Evolutionary conservation across 1,140 invertebrate genomes (phyloP).

Genomic region (Diprion similis): DNA sequence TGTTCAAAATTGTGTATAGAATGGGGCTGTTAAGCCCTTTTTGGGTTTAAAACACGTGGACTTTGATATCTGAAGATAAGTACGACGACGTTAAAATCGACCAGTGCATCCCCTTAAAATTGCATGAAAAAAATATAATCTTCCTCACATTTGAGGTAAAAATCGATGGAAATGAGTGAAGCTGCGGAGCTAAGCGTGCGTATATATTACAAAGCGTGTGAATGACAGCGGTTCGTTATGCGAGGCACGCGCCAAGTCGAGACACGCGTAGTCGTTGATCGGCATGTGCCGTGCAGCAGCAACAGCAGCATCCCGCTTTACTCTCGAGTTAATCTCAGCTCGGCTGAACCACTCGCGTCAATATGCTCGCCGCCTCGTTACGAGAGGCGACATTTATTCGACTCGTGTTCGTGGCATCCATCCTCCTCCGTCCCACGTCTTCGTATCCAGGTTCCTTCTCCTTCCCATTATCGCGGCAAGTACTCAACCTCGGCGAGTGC

Average conservation of each 20-base stretch:
- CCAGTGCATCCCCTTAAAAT: too few species aligned
- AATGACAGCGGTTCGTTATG: background rate
- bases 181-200: too few species aligned
- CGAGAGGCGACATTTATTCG: background rate
- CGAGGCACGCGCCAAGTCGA: background rate
- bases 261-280: slow-evolving; percentile 3
- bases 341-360: background rate
- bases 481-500: slow-evolving; percentile 12
- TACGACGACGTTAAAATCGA: too few species aligned
- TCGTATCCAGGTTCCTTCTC: slow-evolving; percentile 11
- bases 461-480: slow-evolving; percentile 17
- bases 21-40: too few species aligned
- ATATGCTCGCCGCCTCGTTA: background rate
- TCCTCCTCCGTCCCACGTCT: slow-evolving; percentile 16
- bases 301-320: slow-evolving; percentile 30
- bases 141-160: too few species aligned
- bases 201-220: background rate
- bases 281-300: slow-evolving; percentile 31
- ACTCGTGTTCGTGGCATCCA: background rate
- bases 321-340: slow-evolving; percentile 22
- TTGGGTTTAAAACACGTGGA: too few species aligned
- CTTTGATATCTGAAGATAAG: too few species aligned
- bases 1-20: too few species aligned
- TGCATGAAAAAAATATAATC: too few species aligned
- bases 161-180: too few species aligned